These are phyloP conservation scores for Mormyrus hasselquistii DNA, from an alignment of 2,797 vertebrate species.

Conservation along the genomic window DNA sequence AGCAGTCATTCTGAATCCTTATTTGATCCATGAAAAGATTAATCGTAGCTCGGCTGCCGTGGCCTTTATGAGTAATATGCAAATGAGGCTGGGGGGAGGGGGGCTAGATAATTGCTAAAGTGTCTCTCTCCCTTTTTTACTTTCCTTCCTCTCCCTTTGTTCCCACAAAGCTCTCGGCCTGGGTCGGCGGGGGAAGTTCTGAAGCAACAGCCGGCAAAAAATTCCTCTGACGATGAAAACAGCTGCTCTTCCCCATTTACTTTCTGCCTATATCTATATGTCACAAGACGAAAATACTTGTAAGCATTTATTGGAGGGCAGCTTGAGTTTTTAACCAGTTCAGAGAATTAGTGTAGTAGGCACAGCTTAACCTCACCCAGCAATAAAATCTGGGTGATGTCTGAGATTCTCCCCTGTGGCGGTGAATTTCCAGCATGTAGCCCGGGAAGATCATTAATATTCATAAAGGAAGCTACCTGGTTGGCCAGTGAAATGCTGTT, in stretches of 20 bases:
- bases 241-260: background rate
- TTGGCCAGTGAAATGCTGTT: too few relatives aligned
- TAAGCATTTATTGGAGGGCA: background rate
- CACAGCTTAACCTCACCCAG: background rate
- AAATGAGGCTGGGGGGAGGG: slow-evolving; percentile 43
- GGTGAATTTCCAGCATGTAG: background rate
- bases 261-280: background rate
- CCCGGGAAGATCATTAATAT: too few relatives aligned
- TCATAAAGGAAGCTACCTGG: too few relatives aligned
- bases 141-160: background rate
- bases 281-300: background rate
- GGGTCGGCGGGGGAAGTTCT: background rate
- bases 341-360: background rate
- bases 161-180: background rate
- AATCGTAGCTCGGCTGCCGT: slow-evolving; percentile 55
- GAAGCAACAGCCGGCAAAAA: background rate
- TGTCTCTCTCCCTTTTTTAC: slow-evolving; percentile 18
- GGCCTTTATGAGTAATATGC: slow-evolving; percentile 57
- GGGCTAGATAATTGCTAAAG: slow-evolving; percentile 53
- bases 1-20: slow-evolving; percentile 61
- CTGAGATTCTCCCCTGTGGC: background rate
- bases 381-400: background rate
- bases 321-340: background rate
- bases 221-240: background rate
- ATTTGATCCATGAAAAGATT: slow-evolving; percentile 61